Conservation (phyloP, 2,888 invertebrate genomes). For the Troides aeacus region DNA sequence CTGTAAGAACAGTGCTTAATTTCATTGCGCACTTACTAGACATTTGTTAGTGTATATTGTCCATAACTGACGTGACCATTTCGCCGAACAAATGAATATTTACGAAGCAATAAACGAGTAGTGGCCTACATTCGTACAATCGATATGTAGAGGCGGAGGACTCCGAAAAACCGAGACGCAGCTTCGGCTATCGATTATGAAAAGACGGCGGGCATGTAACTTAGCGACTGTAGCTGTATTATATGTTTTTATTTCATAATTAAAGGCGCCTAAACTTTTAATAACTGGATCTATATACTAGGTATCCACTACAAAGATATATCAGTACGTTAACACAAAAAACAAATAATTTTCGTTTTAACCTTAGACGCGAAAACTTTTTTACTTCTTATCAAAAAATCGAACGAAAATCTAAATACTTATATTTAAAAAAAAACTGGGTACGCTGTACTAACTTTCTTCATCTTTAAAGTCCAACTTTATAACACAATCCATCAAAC, state of each 20-base stretch:
- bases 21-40: constrained; percentile 11
- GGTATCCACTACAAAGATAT: too few species aligned
- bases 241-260: neutral
- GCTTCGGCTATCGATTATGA: constrained; percentile 47
- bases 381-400: too few species aligned
- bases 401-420: too few species aligned
- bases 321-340: too few species aligned
- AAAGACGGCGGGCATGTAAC: constrained; percentile 22
- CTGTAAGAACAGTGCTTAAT: constrained; percentile 6
- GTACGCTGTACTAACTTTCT: too few species aligned
- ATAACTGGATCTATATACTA: too few species aligned
- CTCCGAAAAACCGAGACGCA: constrained; percentile 50
- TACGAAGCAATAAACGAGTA: constrained; percentile 54
- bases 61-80: constrained; percentile 43
- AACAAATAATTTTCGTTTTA: too few species aligned
- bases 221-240: constrained; percentile 7
- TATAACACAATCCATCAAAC: too few species aligned
- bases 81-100: constrained; percentile 53
- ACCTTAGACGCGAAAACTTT: too few species aligned
- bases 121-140: constrained; percentile 66
- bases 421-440: too few species aligned
- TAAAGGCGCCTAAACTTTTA: neutral
- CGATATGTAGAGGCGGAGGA: constrained; percentile 49
- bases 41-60: constrained; percentile 7
- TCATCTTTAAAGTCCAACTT: too few species aligned